A percentile compares a stretch with the other conserved stretches of the same genome.
phyloP scores from a whole-genome alignment of 92 coral and sea anemone species.

The Muricea muricata region DNA sequence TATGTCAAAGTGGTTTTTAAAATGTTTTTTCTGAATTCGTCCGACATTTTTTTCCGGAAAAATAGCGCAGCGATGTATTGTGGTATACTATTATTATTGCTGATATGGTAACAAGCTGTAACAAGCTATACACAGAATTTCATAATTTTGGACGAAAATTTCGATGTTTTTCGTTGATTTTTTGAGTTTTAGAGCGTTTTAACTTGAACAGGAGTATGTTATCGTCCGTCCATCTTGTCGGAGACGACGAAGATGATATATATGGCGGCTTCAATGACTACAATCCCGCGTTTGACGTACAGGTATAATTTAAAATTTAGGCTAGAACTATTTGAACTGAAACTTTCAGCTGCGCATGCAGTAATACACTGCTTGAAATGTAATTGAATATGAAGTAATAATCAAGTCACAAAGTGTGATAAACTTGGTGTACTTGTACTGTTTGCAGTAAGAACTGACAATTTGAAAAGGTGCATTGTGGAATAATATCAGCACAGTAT shows the following conservation, averaged over 20 bases:
- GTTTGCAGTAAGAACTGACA: too few species aligned
- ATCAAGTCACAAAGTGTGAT: not conserved
- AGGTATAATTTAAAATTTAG: constrained; percentile 64
- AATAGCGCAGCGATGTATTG: constrained; percentile 5
- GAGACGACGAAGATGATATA: constrained; percentile 93
- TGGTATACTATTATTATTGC: constrained; percentile 38
- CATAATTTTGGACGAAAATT: not conserved
- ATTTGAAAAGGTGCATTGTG: too few species aligned
- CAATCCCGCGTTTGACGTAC: constrained; percentile 96
- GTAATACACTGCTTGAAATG: too few species aligned
- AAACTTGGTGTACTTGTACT: too few species aligned
- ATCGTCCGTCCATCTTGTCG: constrained; percentile 92
- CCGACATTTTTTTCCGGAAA: constrained; percentile 3
- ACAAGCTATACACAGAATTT: not conserved
- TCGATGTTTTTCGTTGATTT: not conserved
- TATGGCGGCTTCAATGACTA: constrained; percentile 98
- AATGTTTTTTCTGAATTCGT: not conserved
- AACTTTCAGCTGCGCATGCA: not conserved
- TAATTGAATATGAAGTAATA: too few species aligned
- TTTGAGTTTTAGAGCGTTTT: not conserved
- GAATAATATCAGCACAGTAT: too few species aligned
- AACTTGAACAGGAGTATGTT: constrained; percentile 48
- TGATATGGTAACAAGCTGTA: constrained; percentile 40
- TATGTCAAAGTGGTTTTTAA: not conserved
- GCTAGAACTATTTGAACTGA: not conserved